Conservation (phyloP, 2,113 vertebrate species). For the Nestor notabilis region DNA sequence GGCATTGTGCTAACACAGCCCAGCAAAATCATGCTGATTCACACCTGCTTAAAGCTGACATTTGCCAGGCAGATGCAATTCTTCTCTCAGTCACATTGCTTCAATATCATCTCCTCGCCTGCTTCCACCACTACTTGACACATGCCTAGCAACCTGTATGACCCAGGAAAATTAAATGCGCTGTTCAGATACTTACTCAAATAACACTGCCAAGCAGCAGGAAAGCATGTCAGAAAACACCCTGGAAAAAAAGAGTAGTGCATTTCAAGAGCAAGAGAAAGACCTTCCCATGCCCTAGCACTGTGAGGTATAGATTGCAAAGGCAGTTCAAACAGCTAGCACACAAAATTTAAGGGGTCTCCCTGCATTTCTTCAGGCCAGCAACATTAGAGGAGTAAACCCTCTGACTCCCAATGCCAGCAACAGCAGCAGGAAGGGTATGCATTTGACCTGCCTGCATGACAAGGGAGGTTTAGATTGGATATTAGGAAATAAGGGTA, state of each 20-base stretch:
- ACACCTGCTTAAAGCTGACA: not conserved
- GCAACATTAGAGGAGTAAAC: not conserved
- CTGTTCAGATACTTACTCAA: not conserved
- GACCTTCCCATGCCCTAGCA: not conserved
- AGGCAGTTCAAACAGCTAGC: not conserved
- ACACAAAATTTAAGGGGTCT: not conserved
- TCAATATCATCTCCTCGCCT: not conserved
- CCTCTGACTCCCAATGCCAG: fast-evolving
- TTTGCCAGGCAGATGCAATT: not conserved
- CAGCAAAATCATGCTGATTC: not conserved
- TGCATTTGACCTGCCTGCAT: fast-evolving
- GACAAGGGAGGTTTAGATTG: not conserved
- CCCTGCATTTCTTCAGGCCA: not conserved
- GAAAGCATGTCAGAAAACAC: not conserved
- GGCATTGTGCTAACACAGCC: not conserved
- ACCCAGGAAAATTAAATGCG: not conserved
- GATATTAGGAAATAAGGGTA: not conserved
- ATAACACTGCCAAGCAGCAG: not conserved
- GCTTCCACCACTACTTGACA: not conserved
- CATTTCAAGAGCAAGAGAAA: not conserved
- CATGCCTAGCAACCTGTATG: not conserved
- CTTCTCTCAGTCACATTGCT: not conserved
- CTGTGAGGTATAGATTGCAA: not conserved
- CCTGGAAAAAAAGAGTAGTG: not conserved
- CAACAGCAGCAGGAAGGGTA: not conserved